Base-by-base conservation (phyloP, 2,113 vertebrate species). In the Dryoscopus gambensis region DNA sequence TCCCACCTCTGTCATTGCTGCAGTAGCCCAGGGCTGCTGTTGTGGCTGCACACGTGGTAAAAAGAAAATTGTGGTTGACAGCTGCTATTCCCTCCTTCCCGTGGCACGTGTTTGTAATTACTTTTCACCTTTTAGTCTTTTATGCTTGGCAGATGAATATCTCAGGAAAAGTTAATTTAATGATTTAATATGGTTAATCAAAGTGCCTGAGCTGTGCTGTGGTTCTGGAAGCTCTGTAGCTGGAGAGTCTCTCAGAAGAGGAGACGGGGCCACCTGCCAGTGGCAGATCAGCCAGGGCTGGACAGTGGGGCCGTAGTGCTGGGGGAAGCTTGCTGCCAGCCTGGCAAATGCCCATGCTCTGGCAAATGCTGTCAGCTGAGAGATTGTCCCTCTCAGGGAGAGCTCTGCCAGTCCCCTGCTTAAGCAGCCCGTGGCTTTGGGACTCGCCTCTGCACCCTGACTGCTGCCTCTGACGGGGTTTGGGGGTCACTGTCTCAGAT, bases 51-150 rank as follows among this genome's bases (percentile, higher is more conserved):
- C 37, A 37, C 0, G 6, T 84, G 64, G 37, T 77, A 69, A 88
- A 0, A 2, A 94, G 79, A 70, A 96, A 92, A 88, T 59, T 67
- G 63, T 89, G 90, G 76, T 70, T 0, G 0, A 35, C 8, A 39
- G 47, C 57, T 8, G 4, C 69, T 3, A 3, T 86, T 93, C 42
- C 65, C 60, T 90, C 63, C 46, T 69, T 93, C 75, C 91, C 7
- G 13, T 80, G 85, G 64, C 75, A 70, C 2, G 2, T 93, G 55
- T 83, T 95, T 90, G 24, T 88, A 87, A 95, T 94, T 94, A 84
- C 82, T 90, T 88, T 94, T 90, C 82, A 95, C 79, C 79, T 96
- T 95, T 84, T 59, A 95, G 84, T 87, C 81, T 93, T 89, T 93
- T 96, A 50, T 85, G 37, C 50, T 90, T 0, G 0, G 63, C 79